Conservation (phyloP, 1,140 invertebrate genomes). For the Bombyx mori region ASM3026992v2 NC_085115.1:5825501-5826000, state of each 20-base stretch:
- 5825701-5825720: slow-evolving; percentile 6
- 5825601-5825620: too few species aligned
- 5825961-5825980: too few species aligned
- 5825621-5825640: background rate
- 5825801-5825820: background rate
- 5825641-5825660: slow-evolving; percentile 6
- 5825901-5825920: background rate
- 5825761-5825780: slow-evolving; percentile 11
- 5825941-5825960: too few species aligned
- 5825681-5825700: slow-evolving; percentile 7
- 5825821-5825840: background rate
- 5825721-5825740: slow-evolving; percentile 12
- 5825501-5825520: too few species aligned
- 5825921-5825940: too few species aligned
- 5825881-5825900: slow-evolving; percentile 1
- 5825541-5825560: too few species aligned
- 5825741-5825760: slow-evolving; percentile 12
- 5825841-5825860: background rate
- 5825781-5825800: slow-evolving; percentile 2
- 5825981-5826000: too few species aligned
- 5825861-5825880: slow-evolving; percentile 1
- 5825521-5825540: too few species aligned
- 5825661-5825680: slow-evolving; percentile 4
- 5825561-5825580: too few species aligned
- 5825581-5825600: too few species aligned